Evolutionary conservation across 2,113 vertebrate species (phyloP), one percentile per base, ranked within the genome.

Genomic region (Calypte anna): DNA sequence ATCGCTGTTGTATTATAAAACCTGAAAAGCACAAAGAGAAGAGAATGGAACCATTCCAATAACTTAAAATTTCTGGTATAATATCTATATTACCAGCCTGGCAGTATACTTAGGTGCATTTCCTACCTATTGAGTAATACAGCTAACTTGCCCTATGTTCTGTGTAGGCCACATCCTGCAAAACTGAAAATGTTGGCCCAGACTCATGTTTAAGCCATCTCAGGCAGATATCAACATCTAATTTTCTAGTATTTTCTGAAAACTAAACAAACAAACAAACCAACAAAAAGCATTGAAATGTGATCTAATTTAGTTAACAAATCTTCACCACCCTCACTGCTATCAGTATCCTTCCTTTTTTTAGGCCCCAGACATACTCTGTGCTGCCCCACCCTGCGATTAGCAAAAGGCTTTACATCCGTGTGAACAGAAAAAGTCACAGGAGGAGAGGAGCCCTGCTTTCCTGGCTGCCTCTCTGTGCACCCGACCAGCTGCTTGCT

Each of bases 381-480:
- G 0, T 4, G 1, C 18, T 3, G 2, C 9, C 36, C 14, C 58
- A 48, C 28, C 40, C 22, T 61, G 25, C 8, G 24, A 40, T 55
- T 15, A 73, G 24, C 31, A 46, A 17, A 38, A 22, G 0, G 0
- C 48, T 62, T 58, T 16, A 7, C 40, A 40, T 40, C 40, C 40
- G 33, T n/a, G 18, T 23, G 28, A 54, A 25, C 40, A 69, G 44
- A 27, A 59, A 48, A 54, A 84, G 30, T 14, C 21, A 36, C 7
- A 7, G 30, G 21, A 12, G 16, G 17, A 24, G 13, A 8, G 23
- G 58, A 77, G 28, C 8, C 20, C 1, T 0, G 1, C 12, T 83
- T 86, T 86, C 31, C 20, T 44, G 43, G 22, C 30, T 54, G 0
- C 11, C 54, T 38, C 28, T 17, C 14, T 3, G 3, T 19, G 23